A percentile compares a stretch with the other conserved stretches of the same genome.
Evolutionary conservation across 2,113 vertebrate genomes (phyloP).

Genomic region (Sprattus sprattus): DNA sequence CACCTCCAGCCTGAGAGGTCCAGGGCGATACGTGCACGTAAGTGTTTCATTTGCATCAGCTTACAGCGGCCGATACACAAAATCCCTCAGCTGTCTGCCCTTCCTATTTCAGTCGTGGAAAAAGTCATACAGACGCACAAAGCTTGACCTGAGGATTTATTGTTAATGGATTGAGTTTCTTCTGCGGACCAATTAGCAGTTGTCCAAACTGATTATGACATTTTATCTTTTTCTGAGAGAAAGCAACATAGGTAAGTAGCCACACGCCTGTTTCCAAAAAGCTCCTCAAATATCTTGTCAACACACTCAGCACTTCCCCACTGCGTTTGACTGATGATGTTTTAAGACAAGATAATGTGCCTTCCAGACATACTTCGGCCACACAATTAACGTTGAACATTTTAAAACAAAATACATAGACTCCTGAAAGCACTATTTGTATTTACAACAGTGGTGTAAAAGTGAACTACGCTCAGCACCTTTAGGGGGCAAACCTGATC

Average conservation of each 20-base stretch:
- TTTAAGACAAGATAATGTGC: neutral
- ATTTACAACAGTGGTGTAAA: too few relatives aligned
- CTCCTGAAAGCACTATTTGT: too few relatives aligned
- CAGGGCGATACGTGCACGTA: neutral
- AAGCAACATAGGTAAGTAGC: neutral
- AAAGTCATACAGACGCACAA: neutral
- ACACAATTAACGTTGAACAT: neutral
- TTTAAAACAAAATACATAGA: too few relatives aligned
- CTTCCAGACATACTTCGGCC: neutral
- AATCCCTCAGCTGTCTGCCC: slow-evolving; percentile 2
- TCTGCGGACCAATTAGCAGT: neutral
- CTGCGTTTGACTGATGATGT: neutral
- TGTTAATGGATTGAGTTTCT: slow-evolving; percentile 5
- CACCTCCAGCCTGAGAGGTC: neutral
- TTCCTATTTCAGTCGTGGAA: slow-evolving; percentile 10
- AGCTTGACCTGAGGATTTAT: slow-evolving; percentile 11
- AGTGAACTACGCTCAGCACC: too few relatives aligned
- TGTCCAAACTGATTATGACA: slow-evolving; percentile 3
- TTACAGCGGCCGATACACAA: slow-evolving; percentile 14
- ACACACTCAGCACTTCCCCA: neutral
- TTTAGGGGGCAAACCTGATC: too few relatives aligned
- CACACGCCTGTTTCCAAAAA: neutral
- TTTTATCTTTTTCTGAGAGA: slow-evolving; percentile 4
- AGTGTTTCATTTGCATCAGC: neutral
- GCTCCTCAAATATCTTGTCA: neutral